These are phyloP conservation scores for Poeciliopsis gracilis DNA, from an alignment of 2,797 vertebrate genomes.

Conservation along the genomic window DNA sequence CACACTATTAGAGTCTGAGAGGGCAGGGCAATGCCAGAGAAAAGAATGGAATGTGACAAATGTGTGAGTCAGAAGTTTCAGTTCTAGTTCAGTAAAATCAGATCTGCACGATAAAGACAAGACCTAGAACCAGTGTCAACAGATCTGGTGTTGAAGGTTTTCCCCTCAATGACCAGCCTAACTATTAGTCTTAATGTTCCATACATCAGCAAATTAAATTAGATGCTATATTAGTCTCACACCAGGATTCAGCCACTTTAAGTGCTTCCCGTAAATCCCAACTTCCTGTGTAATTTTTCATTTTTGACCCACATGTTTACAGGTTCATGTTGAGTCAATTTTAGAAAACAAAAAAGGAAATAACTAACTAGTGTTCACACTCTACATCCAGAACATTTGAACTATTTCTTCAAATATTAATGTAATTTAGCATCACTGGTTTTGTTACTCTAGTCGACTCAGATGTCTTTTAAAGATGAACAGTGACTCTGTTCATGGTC, in stretches of 20 bases:
- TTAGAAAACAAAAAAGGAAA: neutral
- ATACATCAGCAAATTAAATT: neutral
- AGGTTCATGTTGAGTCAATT: slow-evolving; percentile 15
- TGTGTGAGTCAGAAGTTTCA: slow-evolving; percentile 54
- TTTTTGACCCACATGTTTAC: neutral
- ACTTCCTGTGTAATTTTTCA: neutral
- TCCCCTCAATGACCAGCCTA: neutral
- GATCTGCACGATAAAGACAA: no score
- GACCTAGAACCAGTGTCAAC: neutral
- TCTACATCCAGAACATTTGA: neutral
- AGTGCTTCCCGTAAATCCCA: neutral
- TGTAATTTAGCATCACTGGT: neutral
- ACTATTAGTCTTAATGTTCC: neutral
- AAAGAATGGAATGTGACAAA: slow-evolving; percentile 35
- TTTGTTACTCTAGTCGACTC: neutral
- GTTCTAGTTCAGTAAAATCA: slow-evolving; percentile 32
- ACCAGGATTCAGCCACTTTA: neutral
- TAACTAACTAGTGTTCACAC: neutral
- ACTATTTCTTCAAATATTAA: neutral
- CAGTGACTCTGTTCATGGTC: neutral
- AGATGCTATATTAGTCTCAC: neutral
- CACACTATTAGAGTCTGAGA: slow-evolving; percentile 2
- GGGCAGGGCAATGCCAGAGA: slow-evolving; percentile 22
- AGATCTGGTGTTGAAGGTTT: neutral
- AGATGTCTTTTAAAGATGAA: neutral